Evolutionary conservation across 2,797 vertebrate genomes (phyloP).

Genomic region (Enteromius trimaculatus): DNA sequence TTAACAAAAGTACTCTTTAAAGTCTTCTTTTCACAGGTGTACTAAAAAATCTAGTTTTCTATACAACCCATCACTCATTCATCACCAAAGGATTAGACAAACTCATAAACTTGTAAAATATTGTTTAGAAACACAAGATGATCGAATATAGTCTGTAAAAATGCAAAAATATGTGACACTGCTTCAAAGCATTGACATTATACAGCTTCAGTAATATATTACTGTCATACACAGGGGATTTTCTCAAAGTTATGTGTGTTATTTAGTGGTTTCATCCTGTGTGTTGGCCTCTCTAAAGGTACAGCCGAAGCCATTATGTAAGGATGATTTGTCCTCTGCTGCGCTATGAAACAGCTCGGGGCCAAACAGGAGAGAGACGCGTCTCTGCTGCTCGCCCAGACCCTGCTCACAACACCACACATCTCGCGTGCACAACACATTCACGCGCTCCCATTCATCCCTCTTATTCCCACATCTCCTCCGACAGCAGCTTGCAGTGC

Average conservation of each 20-base stretch:
- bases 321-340: conserved; percentile 39
- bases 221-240: not conserved
- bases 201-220: not conserved
- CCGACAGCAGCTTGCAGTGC: conserved; percentile 22
- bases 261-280: conserved; percentile 68
- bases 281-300: conserved; percentile 44
- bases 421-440: conserved; percentile 13
- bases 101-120: not conserved
- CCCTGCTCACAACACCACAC: not conserved
- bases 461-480: conserved; percentile 23
- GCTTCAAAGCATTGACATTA: conserved; percentile 2
- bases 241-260: conserved; percentile 65
- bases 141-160: not conserved
- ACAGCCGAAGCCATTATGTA: conserved; percentile 56
- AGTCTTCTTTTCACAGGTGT: not conserved
- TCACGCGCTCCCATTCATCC: conserved; percentile 30
- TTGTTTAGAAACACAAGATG: not conserved
- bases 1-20: no score
- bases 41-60: not conserved
- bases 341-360: conserved; percentile 10
- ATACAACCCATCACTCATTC: not conserved
- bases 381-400: not conserved
- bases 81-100: not conserved
- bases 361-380: not conserved
- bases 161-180: not conserved